Base-by-base conservation (phyloP, 2,113 vertebrate species). In the Microcebus tavaratra region DNA sequence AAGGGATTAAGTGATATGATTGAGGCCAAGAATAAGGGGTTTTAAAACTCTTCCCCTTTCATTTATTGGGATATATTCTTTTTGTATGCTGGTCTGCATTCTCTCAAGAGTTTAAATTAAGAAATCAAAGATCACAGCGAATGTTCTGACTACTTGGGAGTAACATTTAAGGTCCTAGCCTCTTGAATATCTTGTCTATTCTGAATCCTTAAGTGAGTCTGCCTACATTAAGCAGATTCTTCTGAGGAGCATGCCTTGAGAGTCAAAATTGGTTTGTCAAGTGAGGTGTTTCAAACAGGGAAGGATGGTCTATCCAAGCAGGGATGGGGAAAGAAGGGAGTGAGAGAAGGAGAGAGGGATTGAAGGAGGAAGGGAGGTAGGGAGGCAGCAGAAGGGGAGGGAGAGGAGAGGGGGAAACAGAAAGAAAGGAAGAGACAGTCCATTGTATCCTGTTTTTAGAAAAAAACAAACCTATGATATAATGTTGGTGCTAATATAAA, bases 1-100 rank as follows among this genome's bases (percentile, higher is more conserved):
- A 90, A 93, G 87, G 86, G 76, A 84, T 96, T 93, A 83, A 95
- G 53, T 93, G 72, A 61, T 87, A 93, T 29, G 80, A 86, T 2
- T 55, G 68, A 95, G 80, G 86, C 84, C 88, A 73, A 95, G 53
- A 88, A 50, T 21, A 79, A 88, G 42, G 21, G 18, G 70, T 81
- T 96, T 89, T 78, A 65, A 73, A 96, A 65, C 5, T 55, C 59
- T 53, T 68, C 50, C 31, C 20, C 34, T 93, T 91, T 96, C 76
- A 84, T 88, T 65, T 85, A 39, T 50, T 87, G 88, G 93, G 55
- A 27, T 95, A 29, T 34, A 27, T 55, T 87, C 70, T 94, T 91
- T 95, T 84, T 95, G 83, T 59, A 53, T 50, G 75, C 67, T 96
- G 79, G 55, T 90, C 85, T 75, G 76, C 70, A 90, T 70, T 92